A percentile compares a stretch with the other conserved stretches of the same genome.
These are phyloP conservation scores for Drosophila eohydei DNA, from an alignment of 2,888 invertebrate genomes.

Conservation along the genomic window DNA sequence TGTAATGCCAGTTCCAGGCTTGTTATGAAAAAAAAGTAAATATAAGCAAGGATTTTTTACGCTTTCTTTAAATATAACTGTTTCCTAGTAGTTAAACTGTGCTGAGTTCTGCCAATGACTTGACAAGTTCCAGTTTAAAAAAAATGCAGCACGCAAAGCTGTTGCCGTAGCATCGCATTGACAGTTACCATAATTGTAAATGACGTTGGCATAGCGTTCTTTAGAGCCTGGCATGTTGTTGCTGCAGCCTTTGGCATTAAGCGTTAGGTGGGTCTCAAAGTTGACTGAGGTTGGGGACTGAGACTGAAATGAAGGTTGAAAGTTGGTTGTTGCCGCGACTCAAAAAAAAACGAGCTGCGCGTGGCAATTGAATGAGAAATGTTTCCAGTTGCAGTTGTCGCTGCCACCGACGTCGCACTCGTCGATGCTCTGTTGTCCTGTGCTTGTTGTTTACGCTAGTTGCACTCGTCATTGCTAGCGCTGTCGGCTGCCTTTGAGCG, in stretches of 20 bases:
- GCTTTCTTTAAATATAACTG: background rate
- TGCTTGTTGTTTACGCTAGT: conserved; percentile 54
- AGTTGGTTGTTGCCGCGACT: background rate
- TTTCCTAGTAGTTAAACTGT: conserved; percentile 1
- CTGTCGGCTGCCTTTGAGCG: conserved; percentile 67
- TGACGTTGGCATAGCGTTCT: conserved; percentile 42
- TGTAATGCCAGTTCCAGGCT: no score
- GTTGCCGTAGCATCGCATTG: conserved; percentile 27
- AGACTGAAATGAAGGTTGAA: background rate
- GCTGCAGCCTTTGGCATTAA: conserved; percentile 2
- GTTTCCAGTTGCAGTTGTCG: conserved; percentile 53
- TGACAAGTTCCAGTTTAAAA: conserved; percentile 12
- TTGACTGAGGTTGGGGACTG: background rate
- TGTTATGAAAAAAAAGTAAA: background rate
- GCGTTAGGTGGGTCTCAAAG: background rate
- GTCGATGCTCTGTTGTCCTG: conserved; percentile 33
- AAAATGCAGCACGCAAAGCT: conserved; percentile 33
- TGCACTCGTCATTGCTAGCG: conserved; percentile 53
- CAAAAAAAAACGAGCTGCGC: conserved; percentile 19
- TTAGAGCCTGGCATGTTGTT: background rate
- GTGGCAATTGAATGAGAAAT: conserved; percentile 47
- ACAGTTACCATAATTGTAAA: conserved; percentile 58
- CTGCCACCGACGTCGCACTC: conserved; percentile 10
- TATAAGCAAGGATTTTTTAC: background rate
- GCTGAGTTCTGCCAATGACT: background rate